Evolutionary conservation across 1,140 invertebrate species (phyloP).

Genomic region (Aphelenchoides besseyi): DNA sequence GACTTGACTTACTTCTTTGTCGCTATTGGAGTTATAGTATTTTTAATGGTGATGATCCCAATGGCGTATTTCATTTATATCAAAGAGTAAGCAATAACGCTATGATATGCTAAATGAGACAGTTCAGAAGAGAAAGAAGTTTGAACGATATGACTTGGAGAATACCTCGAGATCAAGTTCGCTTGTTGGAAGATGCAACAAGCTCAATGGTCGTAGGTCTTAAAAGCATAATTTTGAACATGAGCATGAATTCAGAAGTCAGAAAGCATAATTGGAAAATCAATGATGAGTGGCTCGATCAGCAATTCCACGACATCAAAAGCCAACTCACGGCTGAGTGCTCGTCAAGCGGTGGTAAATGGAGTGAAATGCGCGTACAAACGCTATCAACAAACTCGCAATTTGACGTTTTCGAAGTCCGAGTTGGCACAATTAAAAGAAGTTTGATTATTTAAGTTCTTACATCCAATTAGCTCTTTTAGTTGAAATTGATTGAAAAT

Average conservation of each 20-base stretch:
- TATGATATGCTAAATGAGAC: conserved; percentile 20
- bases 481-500: conserved; percentile 60
- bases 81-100: conserved; percentile 52
- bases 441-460: conserved; percentile 18
- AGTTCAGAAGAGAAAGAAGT: conserved; percentile 58
- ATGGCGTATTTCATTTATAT: conserved; percentile 58
- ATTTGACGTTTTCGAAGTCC: conserved; percentile 57
- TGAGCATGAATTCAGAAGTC: conserved; percentile 57
- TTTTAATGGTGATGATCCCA: conserved; percentile 46
- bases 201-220: conserved; percentile 22
- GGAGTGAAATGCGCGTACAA: conserved; percentile 57
- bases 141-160: conserved; percentile 58
- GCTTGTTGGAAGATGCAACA: conserved; percentile 42
- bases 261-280: conserved; percentile 39
- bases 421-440: conserved; percentile 54
- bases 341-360: conserved; percentile 52
- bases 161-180: conserved; percentile 55
- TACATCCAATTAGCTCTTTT: conserved; percentile 34
- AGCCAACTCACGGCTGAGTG: conserved; percentile 46
- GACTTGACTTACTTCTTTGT: conserved; percentile 57
- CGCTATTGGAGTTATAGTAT: conserved; percentile 44
- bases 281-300: conserved; percentile 39
- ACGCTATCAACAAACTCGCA: conserved; percentile 54
- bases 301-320: conserved; percentile 38
- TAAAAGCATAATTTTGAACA: too few species aligned